These are phyloP conservation scores for Cheumatopsyche charites DNA, from an alignment of 1,140 invertebrate genomes.

Conservation along the genomic window DNA sequence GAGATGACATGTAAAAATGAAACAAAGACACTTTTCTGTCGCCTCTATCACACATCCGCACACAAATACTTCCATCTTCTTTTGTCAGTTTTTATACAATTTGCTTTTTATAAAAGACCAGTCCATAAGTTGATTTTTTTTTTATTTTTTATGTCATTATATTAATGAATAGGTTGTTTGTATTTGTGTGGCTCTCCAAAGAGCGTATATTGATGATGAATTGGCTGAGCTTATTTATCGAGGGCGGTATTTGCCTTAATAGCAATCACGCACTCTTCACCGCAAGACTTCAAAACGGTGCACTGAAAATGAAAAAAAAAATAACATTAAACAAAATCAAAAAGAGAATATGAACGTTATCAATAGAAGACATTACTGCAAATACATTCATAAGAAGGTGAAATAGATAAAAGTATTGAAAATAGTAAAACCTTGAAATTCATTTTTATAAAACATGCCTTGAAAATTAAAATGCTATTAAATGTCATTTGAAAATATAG, in stretches of 20 bases:
- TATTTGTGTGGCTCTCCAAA: conserved; percentile 36
- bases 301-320: conserved; percentile 65
- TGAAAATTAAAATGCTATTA: too few species aligned
- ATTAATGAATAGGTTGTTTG: conserved; percentile 47
- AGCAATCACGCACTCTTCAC: conserved; percentile 92
- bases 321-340: not conserved
- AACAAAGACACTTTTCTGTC: conserved; percentile 44
- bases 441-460: too few species aligned
- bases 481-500: too few species aligned
- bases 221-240: conserved; percentile 77
- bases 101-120: conserved; percentile 50
- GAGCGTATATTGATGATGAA: conserved; percentile 17
- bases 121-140: conserved; percentile 46
- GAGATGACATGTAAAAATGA: conserved; percentile 41
- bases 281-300: conserved; percentile 90
- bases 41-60: conserved; percentile 46
- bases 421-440: too few species aligned
- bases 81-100: conserved; percentile 49
- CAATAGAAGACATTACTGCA: too few species aligned
- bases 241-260: conserved; percentile 92
- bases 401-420: too few species aligned
- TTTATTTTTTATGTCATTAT: conserved; percentile 45
- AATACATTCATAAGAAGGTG: too few species aligned
- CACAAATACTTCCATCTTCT: conserved; percentile 48
- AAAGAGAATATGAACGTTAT: too few species aligned